A percentile compares a stretch with the other conserved stretches of the same genome.
These are phyloP conservation scores for Dendrolimus punctatus DNA, from an alignment of 1,140 invertebrate species.

Conservation along the genomic window DNA sequence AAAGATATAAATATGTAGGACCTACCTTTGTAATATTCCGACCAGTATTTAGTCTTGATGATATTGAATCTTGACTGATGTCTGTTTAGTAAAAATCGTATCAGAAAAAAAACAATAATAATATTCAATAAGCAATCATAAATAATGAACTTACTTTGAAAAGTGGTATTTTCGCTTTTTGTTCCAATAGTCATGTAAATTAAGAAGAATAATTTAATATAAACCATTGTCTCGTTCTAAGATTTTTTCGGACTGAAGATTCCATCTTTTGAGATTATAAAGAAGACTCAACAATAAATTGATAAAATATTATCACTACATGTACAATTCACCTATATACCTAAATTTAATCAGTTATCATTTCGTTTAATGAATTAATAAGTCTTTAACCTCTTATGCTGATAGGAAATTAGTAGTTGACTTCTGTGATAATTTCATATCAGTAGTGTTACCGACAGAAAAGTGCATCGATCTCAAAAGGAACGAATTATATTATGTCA, in stretches of 20 bases:
- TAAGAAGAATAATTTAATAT: constrained; percentile 8
- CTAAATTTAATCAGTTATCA: neutral
- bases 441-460: no score
- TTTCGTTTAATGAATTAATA: constrained; percentile 4
- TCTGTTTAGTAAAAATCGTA: no score
- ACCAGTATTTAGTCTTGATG: no score
- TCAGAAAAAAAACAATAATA: no score
- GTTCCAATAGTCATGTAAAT: constrained; percentile 6
- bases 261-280: constrained; percentile 4
- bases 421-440: no score
- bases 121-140: no score
- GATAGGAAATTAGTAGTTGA: neutral
- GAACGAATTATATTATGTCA: neutral
- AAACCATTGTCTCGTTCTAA: constrained; percentile 10
- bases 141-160: no score
- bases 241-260: constrained; percentile 4
- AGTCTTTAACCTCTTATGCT: constrained; percentile 8
- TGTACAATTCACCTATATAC: neutral
- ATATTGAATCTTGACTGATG: no score
- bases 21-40: no score
- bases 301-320: no score
- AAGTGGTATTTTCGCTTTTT: neutral
- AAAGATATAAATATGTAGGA: no score
- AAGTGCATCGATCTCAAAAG: no score
- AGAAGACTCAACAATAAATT: constrained; percentile 2